Base-by-base conservation (phyloP, 2,888 invertebrate species). In the Synanthedon formicaeformis region DNA sequence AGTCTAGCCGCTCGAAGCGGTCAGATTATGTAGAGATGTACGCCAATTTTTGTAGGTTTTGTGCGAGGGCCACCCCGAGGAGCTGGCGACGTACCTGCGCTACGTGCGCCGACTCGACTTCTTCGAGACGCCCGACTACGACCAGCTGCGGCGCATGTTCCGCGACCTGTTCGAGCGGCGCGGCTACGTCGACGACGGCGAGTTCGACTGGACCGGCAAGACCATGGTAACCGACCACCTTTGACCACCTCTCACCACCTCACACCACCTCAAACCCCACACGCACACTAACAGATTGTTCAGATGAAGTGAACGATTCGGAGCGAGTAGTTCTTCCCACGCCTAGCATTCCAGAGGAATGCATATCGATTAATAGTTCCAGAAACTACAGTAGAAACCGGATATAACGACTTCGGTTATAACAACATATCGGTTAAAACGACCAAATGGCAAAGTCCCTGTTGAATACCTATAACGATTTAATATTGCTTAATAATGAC, bases 111-210 rank as follows among this genome's bases (percentile, higher is more conserved):
- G 97, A 78, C 90, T 99, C 83, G 99, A 99, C 89, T 99, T 99
- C 91, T 99, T 99, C 90, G 99, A 99, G 90, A 97, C 97, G 65
- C 99, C 99, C 56, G 99, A 99, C 90, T 99, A 99, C 90, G 98
- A 99, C 88, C 98, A 98, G 90, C 91, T 98, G 84, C 92, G 97
- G 74, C 96, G 96, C 83, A 92, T 98, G 86, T 98, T 98, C 90
- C 93, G 94, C 81, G 96, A 95, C 83, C 91, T 97, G 73, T 96
- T 95, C 88, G 95, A 95, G 69, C 91, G 94, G 66, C 92, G 93
- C 81, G 94, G 95, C 63, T 95, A 93, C 83, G 91, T 92, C 67
- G 94, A 96, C 83, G 96, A 97, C 85, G 95, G 94, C 65, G 95
- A 96, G 81, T 97, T 96, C 86, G 97, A 97, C 89, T 97, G 97